Conservation (phyloP, 2,797 vertebrate species). For the Xerus rutilus region DNA sequence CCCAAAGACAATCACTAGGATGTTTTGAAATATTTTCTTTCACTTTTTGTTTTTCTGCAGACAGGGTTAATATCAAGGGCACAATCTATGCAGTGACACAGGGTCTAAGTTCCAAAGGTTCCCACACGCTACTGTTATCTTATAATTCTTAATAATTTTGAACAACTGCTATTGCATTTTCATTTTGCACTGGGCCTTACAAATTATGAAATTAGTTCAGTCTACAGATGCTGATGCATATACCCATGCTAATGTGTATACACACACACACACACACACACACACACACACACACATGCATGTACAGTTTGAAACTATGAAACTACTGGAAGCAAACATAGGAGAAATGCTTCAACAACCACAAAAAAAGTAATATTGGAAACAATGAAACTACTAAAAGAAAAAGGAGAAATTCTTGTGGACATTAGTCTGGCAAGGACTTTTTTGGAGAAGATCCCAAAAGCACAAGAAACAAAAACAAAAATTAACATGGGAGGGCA, state of each 20-base stretch:
- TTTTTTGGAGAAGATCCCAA: neutral
- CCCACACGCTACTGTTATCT: neutral
- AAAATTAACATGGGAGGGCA: neutral
- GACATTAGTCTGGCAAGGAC: neutral
- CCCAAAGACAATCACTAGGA: neutral
- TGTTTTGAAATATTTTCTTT: neutral
- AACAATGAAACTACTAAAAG: neutral
- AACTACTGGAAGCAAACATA: no score
- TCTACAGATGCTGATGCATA: neutral
- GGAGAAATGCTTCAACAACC: neutral
- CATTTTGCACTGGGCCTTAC: neutral
- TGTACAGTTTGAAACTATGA: neutral
- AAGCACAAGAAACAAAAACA: neutral
- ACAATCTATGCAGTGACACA: neutral
- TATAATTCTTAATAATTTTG: conserved; percentile 1
- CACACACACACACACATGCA: neutral
- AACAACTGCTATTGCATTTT: neutral
- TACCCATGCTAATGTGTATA: neutral
- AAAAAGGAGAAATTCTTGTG: neutral
- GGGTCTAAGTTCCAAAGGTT: neutral
- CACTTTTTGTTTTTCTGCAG: neutral
- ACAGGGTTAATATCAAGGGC: neutral
- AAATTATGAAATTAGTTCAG: neutral
- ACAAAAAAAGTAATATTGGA: neutral
- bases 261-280: neutral